Percentiles rank a stretch among this genome's conserved stretches.
Conservation (phyloP, 2,113 vertebrate genomes). For the Archocentrus centrarchus region DNA sequence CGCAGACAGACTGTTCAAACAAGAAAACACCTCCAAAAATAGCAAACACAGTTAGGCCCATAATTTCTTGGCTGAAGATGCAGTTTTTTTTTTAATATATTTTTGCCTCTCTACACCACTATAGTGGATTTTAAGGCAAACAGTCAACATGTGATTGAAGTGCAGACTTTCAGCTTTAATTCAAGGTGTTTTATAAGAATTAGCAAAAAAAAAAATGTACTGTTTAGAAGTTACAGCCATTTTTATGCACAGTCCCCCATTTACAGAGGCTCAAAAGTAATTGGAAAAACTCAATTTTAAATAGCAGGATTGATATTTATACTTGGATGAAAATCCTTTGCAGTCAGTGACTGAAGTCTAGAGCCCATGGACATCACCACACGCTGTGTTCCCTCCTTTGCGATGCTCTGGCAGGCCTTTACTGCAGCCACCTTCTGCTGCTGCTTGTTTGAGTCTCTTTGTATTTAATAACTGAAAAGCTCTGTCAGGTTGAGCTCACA, state of each 20-base stretch:
- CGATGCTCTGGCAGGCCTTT: background rate
- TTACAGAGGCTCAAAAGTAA: background rate
- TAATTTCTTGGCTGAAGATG: background rate
- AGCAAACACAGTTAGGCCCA: background rate
- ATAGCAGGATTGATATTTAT: background rate
- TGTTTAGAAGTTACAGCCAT: background rate
- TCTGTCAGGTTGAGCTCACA: rapidly evolving
- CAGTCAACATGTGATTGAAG: background rate
- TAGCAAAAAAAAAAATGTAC: no score
- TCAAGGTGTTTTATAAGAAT: background rate
- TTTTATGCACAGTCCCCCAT: background rate
- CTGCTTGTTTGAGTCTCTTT: background rate
- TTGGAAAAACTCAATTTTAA: background rate
- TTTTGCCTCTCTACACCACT: rapidly evolving
- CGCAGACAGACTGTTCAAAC: constrained; percentile 2
- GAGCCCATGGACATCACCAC: background rate
- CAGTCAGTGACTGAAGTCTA: background rate
- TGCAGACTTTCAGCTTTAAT: background rate
- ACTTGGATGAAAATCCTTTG: background rate
- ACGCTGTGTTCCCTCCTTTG: background rate
- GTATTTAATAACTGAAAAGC: background rate
- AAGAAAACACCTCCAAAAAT: constrained; percentile 4
- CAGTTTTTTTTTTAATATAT: background rate
- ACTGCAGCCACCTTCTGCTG: background rate
- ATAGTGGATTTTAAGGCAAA: background rate